Conservation (phyloP, 2,888 invertebrate species). For the Leptopilina drosophilae region DNA sequence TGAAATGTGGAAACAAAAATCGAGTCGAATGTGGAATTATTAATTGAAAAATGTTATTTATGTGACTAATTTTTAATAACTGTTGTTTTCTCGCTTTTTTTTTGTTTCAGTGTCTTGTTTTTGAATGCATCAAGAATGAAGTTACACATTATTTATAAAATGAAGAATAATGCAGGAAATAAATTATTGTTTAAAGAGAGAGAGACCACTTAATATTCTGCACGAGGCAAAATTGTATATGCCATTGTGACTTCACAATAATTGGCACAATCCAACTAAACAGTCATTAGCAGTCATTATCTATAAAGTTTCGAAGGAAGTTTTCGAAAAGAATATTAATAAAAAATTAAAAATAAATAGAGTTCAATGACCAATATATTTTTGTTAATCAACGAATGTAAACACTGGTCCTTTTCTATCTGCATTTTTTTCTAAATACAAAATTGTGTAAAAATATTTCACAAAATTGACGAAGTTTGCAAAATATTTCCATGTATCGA, state of each 20-base stretch:
- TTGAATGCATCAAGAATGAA: background rate
- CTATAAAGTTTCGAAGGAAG: background rate
- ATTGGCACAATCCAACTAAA: constrained; percentile 8
- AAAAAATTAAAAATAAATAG: background rate
- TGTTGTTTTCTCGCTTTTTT: background rate
- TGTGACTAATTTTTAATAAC: background rate
- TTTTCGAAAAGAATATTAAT: constrained; percentile 13
- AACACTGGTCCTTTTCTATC: no score
- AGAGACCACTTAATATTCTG: constrained; percentile 7
- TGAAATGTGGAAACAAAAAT: no score
- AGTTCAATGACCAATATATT: constrained; percentile 14
- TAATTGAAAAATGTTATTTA: background rate
- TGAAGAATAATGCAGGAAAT: constrained; percentile 10
- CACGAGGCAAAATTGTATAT: constrained; percentile 6
- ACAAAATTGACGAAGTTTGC: no score
- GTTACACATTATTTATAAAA: background rate
- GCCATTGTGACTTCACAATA: background rate
- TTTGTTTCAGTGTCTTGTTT: background rate
- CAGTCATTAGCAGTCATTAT: constrained; percentile 16
- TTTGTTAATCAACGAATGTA: background rate
- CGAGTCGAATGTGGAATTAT: no score
- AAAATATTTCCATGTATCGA: no score
- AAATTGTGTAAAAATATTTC: no score
- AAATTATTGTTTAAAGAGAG: background rate
- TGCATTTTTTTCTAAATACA: no score